Base-by-base conservation (phyloP, 2,888 invertebrate genomes). In the Colletes collaris region DNA sequence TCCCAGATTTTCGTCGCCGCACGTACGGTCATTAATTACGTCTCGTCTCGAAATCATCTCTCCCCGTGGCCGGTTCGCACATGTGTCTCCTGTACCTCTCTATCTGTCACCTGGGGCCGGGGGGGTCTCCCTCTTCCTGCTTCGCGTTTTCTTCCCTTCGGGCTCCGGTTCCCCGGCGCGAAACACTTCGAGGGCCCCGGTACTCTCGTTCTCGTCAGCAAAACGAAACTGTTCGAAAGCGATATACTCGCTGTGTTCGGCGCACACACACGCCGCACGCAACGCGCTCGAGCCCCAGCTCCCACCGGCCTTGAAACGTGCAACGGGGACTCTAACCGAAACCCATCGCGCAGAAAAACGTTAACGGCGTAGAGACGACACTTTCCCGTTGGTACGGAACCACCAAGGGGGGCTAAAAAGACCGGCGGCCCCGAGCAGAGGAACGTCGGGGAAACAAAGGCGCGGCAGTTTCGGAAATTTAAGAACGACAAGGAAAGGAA, bases 401-500 rank as follows among this genome's bases (percentile, higher is more conserved):
- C n/a, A 44, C 44, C 27, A 27, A 27, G 27, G 44, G 44, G 59
- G 46, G 5, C 7, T 13, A 27, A 44, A 13, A 27, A 19, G 6
- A 52, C 49, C 63, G 40, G 49, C 50, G 16, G 16, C 16, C 16
- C 63, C 35, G 40, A 16, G 35, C 19, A 16, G 59, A 13, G 49
- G 16, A 6, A 44, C 35, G 63, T 6, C 40, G 59, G 55, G 64
- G 55, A 64, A 40, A 68, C 50, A 59, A 53, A 62, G 79, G 65
- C 62, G 62, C 78, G 71, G 74, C 35, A 27, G 13, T 49, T 19
- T n/a, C 46, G 49, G 60, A 72, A 68, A 73, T 59, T 73, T 53
- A 65, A 70, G 59, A 74, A 66, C 59, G 76, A 58, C 67, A 64
- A 80, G 65, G 59, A 76, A 80, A 79, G 52, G 65, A 69, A 80